Evolutionary conservation across 2,888 invertebrate genomes (phyloP), one percentile per base, ranked within the genome.

Genomic region (Lumbricus terrestris): DNA sequence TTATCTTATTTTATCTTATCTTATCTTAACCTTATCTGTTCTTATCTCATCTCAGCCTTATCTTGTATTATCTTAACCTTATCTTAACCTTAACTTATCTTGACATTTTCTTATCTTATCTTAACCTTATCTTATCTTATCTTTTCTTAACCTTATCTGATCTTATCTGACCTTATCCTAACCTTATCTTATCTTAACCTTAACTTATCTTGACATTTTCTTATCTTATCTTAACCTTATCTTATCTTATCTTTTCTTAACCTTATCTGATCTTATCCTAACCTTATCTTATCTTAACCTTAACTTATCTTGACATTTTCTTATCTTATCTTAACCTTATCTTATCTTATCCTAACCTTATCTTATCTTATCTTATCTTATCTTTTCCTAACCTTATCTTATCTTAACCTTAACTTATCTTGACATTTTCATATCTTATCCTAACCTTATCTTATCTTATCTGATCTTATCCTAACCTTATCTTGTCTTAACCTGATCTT

Each of bases 401-500:
- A 88, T n/a, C n/a, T n/a, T n/a, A n/a, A n/a, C n/a, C n/a, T n/a
- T n/a, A 42, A 40, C 6, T 42, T 8, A 33, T 89, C 88, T 16
- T 23, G 4, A n/a, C n/a, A n/a, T 69, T 69, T 16, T 69, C 92
- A 95, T 40, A 15, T 40, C 40, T 40, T 40, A n/a, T n/a, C n/a
- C 15, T 6, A 40, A 40, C 15, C 15, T 40, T 40, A 40, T 11
- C 6, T 42, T 8, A 33, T 89, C 88, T 16, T 23, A 15, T 6
- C 13, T 89, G 8, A n/a, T n/a, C n/a, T n/a, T n/a, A n/a, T n/a
- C n/a, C n/a, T n/a, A n/a, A n/a, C n/a, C n/a, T 40, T 40, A 15
- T 40, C 40, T 40, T 40, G n/a, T n/a, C n/a, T 40, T 6, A 40
- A 40, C 15, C n/a, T n/a, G n/a, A n/a, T n/a, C 15, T 40, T 40